These are phyloP conservation scores for Nematopogon swammerdamellus DNA, from an alignment of 2,888 invertebrate genomes.

Conservation along the genomic window DNA sequence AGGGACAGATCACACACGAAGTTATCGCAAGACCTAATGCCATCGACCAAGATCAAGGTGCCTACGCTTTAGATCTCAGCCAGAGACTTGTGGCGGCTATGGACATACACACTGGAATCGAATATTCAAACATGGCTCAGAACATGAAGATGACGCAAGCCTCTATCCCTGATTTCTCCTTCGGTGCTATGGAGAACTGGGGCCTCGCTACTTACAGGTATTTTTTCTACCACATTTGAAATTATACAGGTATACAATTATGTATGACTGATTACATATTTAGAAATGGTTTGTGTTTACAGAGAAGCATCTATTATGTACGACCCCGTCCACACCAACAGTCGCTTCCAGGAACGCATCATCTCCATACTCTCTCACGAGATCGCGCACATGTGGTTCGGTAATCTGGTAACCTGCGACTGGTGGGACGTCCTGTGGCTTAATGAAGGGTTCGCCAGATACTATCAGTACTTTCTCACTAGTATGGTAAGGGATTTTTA, in stretches of 20 bases:
- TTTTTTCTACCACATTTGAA: too few relatives aligned
- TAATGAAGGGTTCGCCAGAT: too few relatives aligned
- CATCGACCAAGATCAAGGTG: constrained; percentile 26
- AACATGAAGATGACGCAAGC: constrained; percentile 64
- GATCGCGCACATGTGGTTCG: too few relatives aligned
- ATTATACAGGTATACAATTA: too few relatives aligned
- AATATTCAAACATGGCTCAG: constrained; percentile 42
- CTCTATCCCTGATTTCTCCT: constrained; percentile 73
- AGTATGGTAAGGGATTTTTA: constrained; percentile 40
- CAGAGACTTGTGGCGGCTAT: constrained; percentile 40
- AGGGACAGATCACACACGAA: constrained; percentile 23
- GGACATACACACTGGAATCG: constrained; percentile 53
- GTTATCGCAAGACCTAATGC: constrained; percentile 45
- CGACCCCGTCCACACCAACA: constrained; percentile 31
- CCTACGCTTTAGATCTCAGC: constrained; percentile 39
- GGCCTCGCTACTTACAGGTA: constrained; percentile 74
- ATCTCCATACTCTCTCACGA: constrained; percentile 62
- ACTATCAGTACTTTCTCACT: constrained; percentile 67
- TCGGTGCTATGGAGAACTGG: constrained; percentile 86
- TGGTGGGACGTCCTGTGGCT: constrained; percentile 68
- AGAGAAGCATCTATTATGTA: constrained; percentile 49
- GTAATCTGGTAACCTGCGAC: constrained; percentile 60
- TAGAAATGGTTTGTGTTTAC: constrained; percentile 10
- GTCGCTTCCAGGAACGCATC: constrained; percentile 46
- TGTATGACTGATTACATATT: constrained; percentile 1